phyloP scores from a whole-genome alignment of 2,888 invertebrate genomes.

The Gymnocheta viridis region DNA sequence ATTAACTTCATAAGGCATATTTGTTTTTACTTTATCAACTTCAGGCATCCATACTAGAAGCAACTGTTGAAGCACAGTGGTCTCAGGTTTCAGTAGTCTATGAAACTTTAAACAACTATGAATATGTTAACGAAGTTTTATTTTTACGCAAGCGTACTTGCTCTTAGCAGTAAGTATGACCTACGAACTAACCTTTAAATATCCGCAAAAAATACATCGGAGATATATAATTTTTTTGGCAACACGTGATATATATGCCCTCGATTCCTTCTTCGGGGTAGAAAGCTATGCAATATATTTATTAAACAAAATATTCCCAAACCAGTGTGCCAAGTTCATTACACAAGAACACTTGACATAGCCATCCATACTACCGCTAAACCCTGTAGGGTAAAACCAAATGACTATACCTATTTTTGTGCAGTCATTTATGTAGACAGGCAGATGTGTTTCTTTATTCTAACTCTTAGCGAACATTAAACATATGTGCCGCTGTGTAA shows the following conservation, averaged over 20 bases:
- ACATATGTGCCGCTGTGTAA: constrained; percentile 46
- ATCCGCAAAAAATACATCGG: too few relatives aligned
- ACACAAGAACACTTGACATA: not conserved
- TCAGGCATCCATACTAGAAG: not conserved
- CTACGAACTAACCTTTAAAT: too few relatives aligned
- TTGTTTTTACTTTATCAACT: not conserved
- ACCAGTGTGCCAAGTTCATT: not conserved
- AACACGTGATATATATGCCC: too few relatives aligned
- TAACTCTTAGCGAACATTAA: constrained; percentile 33
- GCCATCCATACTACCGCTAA: not conserved
- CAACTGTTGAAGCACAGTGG: not conserved
- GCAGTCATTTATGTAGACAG: constrained; percentile 33
- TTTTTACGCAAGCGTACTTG: too few relatives aligned
- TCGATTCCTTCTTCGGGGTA: too few relatives aligned
- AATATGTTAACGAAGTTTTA: too few relatives aligned
- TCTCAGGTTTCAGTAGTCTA: too few relatives aligned
- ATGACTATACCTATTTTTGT: not conserved
- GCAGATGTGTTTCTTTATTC: not conserved
- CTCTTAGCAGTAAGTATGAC: too few relatives aligned
- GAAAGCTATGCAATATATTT: too few relatives aligned
- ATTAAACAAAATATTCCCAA: too few relatives aligned
- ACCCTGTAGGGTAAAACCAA: constrained; percentile 41
- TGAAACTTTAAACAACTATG: too few relatives aligned
- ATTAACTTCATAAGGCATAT: not conserved
- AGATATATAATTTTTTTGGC: too few relatives aligned